Evolutionary conservation across 64 coral and sea anemone species (phyloP).

Genomic region (Porites australiensis): DNA sequence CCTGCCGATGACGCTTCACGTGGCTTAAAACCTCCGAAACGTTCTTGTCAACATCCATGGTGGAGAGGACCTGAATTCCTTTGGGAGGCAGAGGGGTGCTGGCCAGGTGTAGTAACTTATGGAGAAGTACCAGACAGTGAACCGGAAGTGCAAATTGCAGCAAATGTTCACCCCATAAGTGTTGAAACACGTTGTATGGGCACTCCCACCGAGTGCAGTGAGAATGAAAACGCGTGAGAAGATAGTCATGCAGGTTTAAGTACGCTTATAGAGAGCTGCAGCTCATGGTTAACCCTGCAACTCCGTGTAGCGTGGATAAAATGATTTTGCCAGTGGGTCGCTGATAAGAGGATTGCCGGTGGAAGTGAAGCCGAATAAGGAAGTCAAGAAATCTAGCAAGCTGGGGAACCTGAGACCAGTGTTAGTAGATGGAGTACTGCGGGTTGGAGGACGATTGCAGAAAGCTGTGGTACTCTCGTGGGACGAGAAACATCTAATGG

Average conservation of each 20-base stretch:
- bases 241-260: background rate
- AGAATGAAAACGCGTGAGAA: background rate
- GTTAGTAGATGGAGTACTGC: slow-evolving; percentile 45
- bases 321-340: slow-evolving; percentile 61
- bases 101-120: background rate
- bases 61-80: slow-evolving; percentile 65
- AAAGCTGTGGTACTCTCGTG: slow-evolving; percentile 67
- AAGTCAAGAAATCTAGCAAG: slow-evolving; percentile 60
- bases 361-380: slow-evolving; percentile 60
- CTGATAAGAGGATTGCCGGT: slow-evolving; percentile 30
- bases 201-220: too few relatives aligned
- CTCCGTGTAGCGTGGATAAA: slow-evolving; percentile 66
- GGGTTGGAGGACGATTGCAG: slow-evolving; percentile 76
- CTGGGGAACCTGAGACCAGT: slow-evolving; percentile 51
- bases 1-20: slow-evolving; percentile 63
- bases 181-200: too few relatives aligned
- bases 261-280: slow-evolving; percentile 24
- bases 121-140: slow-evolving; percentile 41
- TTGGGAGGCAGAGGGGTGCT: slow-evolving; percentile 53
- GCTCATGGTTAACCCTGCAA: slow-evolving; percentile 72
- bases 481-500: slow-evolving; percentile 76
- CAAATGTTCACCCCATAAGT: background rate
- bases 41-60: slow-evolving; percentile 55
- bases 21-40: slow-evolving; percentile 47
- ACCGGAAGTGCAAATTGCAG: slow-evolving; percentile 59